Evolutionary conservation across 2,113 vertebrate genomes (phyloP).

Genomic region (Trematocara macrostoma): DNA sequence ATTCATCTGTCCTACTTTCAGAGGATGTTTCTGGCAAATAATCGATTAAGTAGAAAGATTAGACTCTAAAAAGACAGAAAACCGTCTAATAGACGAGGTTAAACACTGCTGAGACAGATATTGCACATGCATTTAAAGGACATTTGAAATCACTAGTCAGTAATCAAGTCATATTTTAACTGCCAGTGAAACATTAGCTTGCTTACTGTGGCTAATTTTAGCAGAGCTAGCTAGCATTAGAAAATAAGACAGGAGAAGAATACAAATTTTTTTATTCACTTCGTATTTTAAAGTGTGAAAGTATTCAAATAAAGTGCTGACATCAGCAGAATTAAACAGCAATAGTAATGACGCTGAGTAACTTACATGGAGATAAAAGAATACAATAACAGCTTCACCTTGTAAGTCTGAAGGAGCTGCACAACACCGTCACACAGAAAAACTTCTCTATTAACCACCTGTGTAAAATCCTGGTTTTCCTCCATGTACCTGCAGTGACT

Average conservation of each 20-base stretch:
- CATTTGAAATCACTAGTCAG: neutral
- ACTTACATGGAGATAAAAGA: neutral
- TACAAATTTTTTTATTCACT: rapidly evolving
- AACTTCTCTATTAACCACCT: neutral
- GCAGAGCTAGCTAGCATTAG: neutral
- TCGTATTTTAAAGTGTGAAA: neutral
- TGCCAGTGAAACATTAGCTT: neutral
- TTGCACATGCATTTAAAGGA: neutral
- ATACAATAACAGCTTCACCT: neutral
- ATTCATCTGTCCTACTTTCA: neutral
- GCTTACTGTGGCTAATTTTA: neutral
- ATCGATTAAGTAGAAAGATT: neutral
- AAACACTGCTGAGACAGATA: neutral
- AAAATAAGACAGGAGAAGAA: neutral
- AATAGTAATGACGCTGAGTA: neutral
- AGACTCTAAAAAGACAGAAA: neutral
- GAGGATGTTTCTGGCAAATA: neutral
- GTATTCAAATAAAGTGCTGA: neutral
- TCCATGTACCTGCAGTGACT: too few relatives aligned
- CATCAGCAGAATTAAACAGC: neutral
- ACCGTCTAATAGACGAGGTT: neutral
- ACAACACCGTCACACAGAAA: neutral
- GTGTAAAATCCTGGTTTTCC: too few relatives aligned
- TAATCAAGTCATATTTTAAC: neutral
- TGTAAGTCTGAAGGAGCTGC: neutral